A percentile compares a stretch with the other conserved stretches of the same genome.
Conservation (phyloP, 2,888 invertebrate species). For the Cephus runcator region DNA sequence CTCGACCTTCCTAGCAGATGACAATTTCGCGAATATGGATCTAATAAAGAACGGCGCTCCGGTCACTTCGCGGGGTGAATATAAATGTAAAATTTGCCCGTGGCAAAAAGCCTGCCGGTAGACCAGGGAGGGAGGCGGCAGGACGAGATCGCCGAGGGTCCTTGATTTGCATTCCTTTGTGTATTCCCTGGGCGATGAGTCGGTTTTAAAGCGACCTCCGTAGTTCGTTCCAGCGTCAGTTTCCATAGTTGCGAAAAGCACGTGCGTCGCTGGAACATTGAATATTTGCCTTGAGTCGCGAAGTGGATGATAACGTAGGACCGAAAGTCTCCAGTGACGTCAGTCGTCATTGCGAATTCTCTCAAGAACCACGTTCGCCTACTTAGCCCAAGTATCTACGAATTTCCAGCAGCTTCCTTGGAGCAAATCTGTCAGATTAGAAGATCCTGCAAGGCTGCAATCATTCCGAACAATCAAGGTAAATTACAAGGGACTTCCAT, state of each 20-base stretch:
- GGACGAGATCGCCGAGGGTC: neutral
- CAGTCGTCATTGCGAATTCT: neutral
- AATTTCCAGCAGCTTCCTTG: neutral
- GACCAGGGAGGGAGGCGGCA: neutral
- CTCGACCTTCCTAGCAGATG: constrained; percentile 28
- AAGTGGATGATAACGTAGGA: neutral
- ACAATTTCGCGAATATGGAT: constrained; percentile 25
- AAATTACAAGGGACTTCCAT: constrained; percentile 25
- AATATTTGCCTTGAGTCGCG: neutral
- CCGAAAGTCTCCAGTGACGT: neutral
- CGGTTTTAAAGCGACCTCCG: neutral
- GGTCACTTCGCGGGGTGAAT: constrained; percentile 28
- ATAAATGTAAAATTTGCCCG: constrained; percentile 30
- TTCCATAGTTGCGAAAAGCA: neutral
- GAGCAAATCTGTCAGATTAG: neutral
- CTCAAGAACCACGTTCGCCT: neutral
- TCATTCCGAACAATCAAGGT: constrained; percentile 23
- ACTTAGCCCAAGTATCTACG: neutral
- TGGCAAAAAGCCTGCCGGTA: neutral
- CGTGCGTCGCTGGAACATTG: neutral
- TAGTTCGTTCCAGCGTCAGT: neutral
- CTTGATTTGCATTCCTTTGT: constrained; percentile 38
- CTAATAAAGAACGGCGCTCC: constrained; percentile 13
- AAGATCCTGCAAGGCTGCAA: neutral
- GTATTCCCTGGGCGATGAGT: neutral